These are phyloP conservation scores for Radopholus similis DNA, from an alignment of 1,140 invertebrate genomes.

Conservation along the genomic window DNA sequence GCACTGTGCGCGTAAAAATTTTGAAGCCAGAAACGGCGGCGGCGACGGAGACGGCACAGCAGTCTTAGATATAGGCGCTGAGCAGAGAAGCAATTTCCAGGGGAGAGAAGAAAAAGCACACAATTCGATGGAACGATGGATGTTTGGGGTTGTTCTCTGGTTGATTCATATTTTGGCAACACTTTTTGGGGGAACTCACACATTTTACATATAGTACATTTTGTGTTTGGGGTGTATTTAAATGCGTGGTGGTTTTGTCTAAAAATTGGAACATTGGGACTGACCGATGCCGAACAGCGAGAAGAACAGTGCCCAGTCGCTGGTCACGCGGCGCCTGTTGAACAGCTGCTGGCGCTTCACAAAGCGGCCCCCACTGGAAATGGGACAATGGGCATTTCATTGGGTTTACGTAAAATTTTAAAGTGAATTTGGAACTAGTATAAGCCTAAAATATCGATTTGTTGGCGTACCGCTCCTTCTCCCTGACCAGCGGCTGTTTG, in stretches of 20 bases:
- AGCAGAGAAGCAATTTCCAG: too few relatives aligned
- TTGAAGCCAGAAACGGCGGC: too few relatives aligned
- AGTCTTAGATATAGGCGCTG: too few relatives aligned
- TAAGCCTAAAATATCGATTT: conserved; percentile 17
- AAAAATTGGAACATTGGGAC: conserved; percentile 25
- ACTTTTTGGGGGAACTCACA: too few relatives aligned
- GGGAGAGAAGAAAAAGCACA: too few relatives aligned
- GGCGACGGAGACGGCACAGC: too few relatives aligned
- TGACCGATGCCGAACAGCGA: conserved; percentile 52
- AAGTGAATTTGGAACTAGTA: conserved; percentile 7
- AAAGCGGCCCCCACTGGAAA: conserved; percentile 52
- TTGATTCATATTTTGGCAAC: too few relatives aligned
- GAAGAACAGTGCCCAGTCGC: conserved; percentile 54
- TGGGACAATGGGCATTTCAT: conserved; percentile 6
- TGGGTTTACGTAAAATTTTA: not conserved
- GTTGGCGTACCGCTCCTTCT: conserved; percentile 42
- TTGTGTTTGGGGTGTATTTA: too few relatives aligned
- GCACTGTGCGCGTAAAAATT: too few relatives aligned
- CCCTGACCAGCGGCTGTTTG: conserved; percentile 47
- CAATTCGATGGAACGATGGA: too few relatives aligned
- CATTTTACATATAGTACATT: too few relatives aligned
- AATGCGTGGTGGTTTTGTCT: not conserved
- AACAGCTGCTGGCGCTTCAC: conserved; percentile 52
- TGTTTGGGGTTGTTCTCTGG: too few relatives aligned
- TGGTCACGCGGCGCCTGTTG: conserved; percentile 45